These are phyloP conservation scores for Takifugu rubripes DNA, from an alignment of 2,797 vertebrate genomes.

Conservation along the genomic window DNA sequence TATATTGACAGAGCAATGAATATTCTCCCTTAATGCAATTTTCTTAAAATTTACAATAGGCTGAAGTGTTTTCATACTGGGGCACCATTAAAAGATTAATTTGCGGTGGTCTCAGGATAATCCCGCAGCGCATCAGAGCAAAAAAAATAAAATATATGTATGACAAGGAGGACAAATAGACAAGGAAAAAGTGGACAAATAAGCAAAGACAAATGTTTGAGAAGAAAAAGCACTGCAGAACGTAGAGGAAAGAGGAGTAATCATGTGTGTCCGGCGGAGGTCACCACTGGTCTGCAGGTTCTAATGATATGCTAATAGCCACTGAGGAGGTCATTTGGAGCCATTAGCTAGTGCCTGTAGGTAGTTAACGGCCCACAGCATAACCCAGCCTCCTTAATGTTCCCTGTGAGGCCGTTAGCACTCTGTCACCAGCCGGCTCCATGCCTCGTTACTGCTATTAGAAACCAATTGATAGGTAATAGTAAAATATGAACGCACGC, in stretches of 20 bases:
- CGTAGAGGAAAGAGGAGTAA: conserved; percentile 65
- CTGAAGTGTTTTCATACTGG: conserved; percentile 48
- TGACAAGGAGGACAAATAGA: conserved; percentile 32
- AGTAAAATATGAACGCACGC: conserved; percentile 82
- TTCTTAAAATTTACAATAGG: conserved; percentile 31
- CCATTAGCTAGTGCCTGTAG: conserved; percentile 85
- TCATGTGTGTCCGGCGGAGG: conserved; percentile 80
- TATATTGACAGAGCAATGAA: conserved; percentile 29
- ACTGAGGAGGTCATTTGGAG: conserved; percentile 86
- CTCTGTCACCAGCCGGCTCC: conserved; percentile 81
- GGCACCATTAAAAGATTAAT: conserved; percentile 61
- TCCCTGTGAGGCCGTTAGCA: conserved; percentile 83
- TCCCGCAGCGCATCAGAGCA: conserved; percentile 53
- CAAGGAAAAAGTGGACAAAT: conserved; percentile 10
- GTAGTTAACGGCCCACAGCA: conserved; percentile 87
- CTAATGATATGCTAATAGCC: conserved; percentile 88
- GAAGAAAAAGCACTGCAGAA: conserved; percentile 7
- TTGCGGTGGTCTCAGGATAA: conserved; percentile 57
- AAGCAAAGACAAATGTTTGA: conserved; percentile 8
- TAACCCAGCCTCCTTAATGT: conserved; percentile 84
- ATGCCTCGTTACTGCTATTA: conserved; percentile 84
- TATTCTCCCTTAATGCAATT: conserved; percentile 42
- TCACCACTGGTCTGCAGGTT: conserved; percentile 84
- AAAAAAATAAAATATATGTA: conserved; percentile 10
- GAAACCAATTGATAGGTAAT: conserved; percentile 88